Evolutionary conservation across 1,140 invertebrate species (phyloP).

Genomic region (Orius laevigatus): DNA sequence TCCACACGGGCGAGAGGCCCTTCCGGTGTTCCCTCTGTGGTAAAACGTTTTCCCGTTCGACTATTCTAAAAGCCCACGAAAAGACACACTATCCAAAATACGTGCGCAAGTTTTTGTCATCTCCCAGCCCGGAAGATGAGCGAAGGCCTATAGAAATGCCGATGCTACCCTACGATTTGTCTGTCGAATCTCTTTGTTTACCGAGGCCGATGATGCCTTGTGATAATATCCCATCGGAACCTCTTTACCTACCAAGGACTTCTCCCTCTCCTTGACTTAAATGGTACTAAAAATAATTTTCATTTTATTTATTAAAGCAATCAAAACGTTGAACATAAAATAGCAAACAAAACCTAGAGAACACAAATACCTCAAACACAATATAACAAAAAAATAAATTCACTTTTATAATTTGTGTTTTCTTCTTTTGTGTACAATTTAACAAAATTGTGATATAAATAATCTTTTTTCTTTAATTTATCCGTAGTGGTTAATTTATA

Average conservation of each 20-base stretch:
- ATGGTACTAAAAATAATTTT: constrained; percentile 7
- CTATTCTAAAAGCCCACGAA: constrained; percentile 78
- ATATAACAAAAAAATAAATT: too few relatives aligned
- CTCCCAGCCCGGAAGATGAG: constrained; percentile 64
- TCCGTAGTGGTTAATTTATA: constrained; percentile 11
- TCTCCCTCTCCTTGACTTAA: constrained; percentile 17
- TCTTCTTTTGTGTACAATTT: neutral
- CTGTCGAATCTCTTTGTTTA: constrained; percentile 20
- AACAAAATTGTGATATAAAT: constrained; percentile 1
- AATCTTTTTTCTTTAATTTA: neutral
- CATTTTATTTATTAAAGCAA: constrained; percentile 4
- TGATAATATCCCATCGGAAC: constrained; percentile 11
- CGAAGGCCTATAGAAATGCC: constrained; percentile 18
- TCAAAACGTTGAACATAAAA: neutral
- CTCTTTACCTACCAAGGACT: constrained; percentile 17
- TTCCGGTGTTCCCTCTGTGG: constrained; percentile 76
- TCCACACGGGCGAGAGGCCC: constrained; percentile 76
- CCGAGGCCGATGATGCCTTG: constrained; percentile 16
- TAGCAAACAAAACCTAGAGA: neutral
- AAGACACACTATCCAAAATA: constrained; percentile 84
- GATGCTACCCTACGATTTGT: constrained; percentile 20
- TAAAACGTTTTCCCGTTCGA: constrained; percentile 75
- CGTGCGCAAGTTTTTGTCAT: constrained; percentile 68
- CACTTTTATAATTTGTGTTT: too few relatives aligned
- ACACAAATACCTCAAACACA: too few relatives aligned